A percentile compares a stretch with the other conserved stretches of the same genome.
Conservation (phyloP, 1,140 invertebrate species). For the Listronotus oregonensis region DNA sequence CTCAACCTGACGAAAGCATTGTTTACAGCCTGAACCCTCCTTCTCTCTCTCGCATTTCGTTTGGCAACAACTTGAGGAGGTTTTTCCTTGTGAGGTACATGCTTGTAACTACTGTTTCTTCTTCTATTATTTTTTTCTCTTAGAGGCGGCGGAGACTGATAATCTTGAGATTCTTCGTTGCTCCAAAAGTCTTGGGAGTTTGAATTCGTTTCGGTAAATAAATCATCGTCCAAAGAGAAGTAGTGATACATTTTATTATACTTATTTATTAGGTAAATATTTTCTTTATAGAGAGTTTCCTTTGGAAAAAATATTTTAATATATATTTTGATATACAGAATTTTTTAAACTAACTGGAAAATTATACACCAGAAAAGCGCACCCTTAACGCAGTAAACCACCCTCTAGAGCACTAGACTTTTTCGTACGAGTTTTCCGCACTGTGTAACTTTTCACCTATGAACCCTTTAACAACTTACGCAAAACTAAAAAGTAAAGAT, state of each 20-base stretch:
- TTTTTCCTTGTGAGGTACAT: slow-evolving; percentile 50
- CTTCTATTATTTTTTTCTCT: slow-evolving; percentile 35
- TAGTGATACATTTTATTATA: slow-evolving; percentile 7
- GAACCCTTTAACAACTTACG: slow-evolving; percentile 8
- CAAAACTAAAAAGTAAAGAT: slow-evolving; percentile 13
- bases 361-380: too few relatives aligned
- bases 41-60: slow-evolving; percentile 63
- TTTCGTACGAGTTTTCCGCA: too few relatives aligned
- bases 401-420: too few relatives aligned
- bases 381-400: too few relatives aligned
- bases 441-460: too few relatives aligned
- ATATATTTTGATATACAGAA: too few relatives aligned
- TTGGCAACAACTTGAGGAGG: slow-evolving; percentile 61
- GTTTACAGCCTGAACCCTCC: slow-evolving; percentile 64
- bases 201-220: background rate
- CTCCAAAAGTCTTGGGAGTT: slow-evolving; percentile 13
- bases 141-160: background rate
- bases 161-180: background rate
- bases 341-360: too few relatives aligned
- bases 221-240: background rate
- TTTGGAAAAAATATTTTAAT: too few relatives aligned
- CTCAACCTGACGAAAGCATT: slow-evolving; percentile 59
- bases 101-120: slow-evolving; percentile 40
- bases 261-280: too few relatives aligned
- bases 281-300: too few relatives aligned